phyloP scores from a whole-genome alignment of 2,888 invertebrate species.

The Fabriciana adippe region DNA sequence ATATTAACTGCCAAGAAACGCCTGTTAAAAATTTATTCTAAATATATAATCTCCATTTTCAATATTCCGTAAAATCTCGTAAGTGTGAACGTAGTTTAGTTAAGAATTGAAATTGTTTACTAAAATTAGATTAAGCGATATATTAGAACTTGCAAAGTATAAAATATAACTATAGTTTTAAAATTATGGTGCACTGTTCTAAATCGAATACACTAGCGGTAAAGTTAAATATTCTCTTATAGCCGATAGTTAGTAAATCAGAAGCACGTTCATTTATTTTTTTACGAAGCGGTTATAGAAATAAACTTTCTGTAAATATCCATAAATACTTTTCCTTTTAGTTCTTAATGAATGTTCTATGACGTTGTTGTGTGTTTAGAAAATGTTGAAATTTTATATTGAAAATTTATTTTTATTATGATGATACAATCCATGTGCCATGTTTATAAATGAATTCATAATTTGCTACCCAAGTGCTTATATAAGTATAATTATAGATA shows the following conservation, averaged over 20 bases:
- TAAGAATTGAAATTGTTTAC: slow-evolving; percentile 53
- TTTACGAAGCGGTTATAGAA: slow-evolving; percentile 57
- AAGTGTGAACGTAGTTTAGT: slow-evolving; percentile 62
- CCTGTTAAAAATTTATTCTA: slow-evolving; percentile 34
- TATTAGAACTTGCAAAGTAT: slow-evolving; percentile 60
- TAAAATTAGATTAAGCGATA: slow-evolving; percentile 56
- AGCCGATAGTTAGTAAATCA: slow-evolving; percentile 51
- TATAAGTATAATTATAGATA: slow-evolving; percentile 63
- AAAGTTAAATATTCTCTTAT: slow-evolving; percentile 51
- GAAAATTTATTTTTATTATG: slow-evolving; percentile 23
- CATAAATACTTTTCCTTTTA: slow-evolving; percentile 50
- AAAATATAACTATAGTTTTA: slow-evolving; percentile 60
- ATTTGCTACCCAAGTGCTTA: slow-evolving; percentile 77
- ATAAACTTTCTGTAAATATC: slow-evolving; percentile 70
- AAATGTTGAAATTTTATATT: slow-evolving; percentile 53
- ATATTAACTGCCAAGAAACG: slow-evolving; percentile 45
- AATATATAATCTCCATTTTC: slow-evolving; percentile 43
- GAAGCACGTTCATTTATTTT: slow-evolving; percentile 53
- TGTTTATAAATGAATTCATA: slow-evolving; percentile 64
- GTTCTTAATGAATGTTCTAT: slow-evolving; percentile 60
- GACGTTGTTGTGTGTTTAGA: slow-evolving; percentile 67
- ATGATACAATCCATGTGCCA: slow-evolving; percentile 67
- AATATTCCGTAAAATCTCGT: slow-evolving; percentile 44
- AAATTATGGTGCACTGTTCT: slow-evolving; percentile 77
- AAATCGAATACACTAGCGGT: slow-evolving; percentile 60